These are phyloP conservation scores for Brachyhypopomus gauderio DNA, from an alignment of 2,113 vertebrate species.

Conservation along the genomic window DNA sequence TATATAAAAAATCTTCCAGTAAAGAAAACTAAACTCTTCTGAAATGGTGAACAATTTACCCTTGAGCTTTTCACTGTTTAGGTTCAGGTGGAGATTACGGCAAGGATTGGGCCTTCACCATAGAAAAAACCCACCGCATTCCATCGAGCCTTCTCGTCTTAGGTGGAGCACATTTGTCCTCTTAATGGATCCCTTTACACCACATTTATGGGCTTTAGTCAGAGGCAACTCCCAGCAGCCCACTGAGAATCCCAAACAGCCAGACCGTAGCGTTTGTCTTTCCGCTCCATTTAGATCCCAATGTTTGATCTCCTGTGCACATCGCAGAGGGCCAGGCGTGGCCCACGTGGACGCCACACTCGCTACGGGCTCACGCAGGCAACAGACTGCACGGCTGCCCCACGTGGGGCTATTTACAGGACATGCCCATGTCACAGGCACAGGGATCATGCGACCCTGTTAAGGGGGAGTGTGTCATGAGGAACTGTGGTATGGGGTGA, in stretches of 20 bases:
- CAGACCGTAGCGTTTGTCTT: constrained; percentile 71
- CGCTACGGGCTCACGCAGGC: neutral
- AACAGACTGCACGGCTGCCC: neutral
- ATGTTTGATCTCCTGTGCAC: constrained; percentile 57
- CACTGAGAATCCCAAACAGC: constrained; percentile 43
- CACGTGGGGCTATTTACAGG: constrained; percentile 46
- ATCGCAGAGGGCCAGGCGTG: constrained; percentile 38
- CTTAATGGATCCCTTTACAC: constrained; percentile 30
- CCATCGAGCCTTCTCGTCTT: neutral
- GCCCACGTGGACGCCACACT: constrained; percentile 51
- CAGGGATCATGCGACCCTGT: constrained; percentile 38
- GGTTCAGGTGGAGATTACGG: neutral
- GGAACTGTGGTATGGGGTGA: neutral
- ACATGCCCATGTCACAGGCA: constrained; percentile 38
- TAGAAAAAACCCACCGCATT: neutral
- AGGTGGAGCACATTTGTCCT: neutral
- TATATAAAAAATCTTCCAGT: no score
- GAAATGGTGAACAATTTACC: no score
- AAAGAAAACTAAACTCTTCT: no score
- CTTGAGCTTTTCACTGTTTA: no score
- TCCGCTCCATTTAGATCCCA: constrained; percentile 70
- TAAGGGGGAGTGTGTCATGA: neutral
- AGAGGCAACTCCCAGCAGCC: neutral
- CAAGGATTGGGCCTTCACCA: neutral
- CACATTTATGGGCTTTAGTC: constrained; percentile 30